A percentile compares a stretch with the other conserved stretches of the same genome.
These are phyloP conservation scores for Lasioglossum calceatum DNA, from an alignment of 2,888 invertebrate species.

Conservation along the genomic window DNA sequence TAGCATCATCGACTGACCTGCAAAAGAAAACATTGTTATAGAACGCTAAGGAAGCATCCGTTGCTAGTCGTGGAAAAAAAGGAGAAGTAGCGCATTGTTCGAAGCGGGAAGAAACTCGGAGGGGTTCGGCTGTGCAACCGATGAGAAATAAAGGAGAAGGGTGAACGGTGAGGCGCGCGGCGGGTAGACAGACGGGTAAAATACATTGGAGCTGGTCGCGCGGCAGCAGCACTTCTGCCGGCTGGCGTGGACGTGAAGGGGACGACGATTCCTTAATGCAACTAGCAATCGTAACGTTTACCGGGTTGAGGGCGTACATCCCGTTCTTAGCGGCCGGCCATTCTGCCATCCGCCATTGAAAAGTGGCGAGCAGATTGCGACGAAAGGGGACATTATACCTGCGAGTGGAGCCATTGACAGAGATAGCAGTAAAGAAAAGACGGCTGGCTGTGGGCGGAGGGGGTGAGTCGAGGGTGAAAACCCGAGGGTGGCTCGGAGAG, in stretches of 20 bases:
- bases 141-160: background rate
- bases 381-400: slow-evolving; percentile 65
- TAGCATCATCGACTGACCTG: slow-evolving; percentile 9
- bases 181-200: background rate
- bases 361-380: slow-evolving; percentile 76
- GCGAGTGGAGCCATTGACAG: slow-evolving; percentile 64
- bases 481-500: background rate
- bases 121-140: slow-evolving; percentile 33
- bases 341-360: slow-evolving; percentile 47
- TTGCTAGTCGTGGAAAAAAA: no score
- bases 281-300: slow-evolving; percentile 73
- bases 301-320: slow-evolving; percentile 61
- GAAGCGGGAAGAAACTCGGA: background rate
- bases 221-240: slow-evolving; percentile 19
- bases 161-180: background rate
- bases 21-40: slow-evolving; percentile 4
- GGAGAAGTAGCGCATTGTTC: background rate
- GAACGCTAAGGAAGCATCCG: slow-evolving; percentile 5
- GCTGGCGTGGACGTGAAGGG: slow-evolving; percentile 40
- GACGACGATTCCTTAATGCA: slow-evolving; percentile 59
- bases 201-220: slow-evolving; percentile 5
- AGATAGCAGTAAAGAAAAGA: slow-evolving; percentile 62
- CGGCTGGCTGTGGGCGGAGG: slow-evolving; percentile 4
- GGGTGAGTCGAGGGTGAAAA: background rate
- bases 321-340: slow-evolving; percentile 44